Percentiles rank a stretch among this genome's conserved stretches.
These are phyloP conservation scores for Volucella inflata DNA, from an alignment of 2,888 invertebrate genomes.

Conservation along the genomic window DNA sequence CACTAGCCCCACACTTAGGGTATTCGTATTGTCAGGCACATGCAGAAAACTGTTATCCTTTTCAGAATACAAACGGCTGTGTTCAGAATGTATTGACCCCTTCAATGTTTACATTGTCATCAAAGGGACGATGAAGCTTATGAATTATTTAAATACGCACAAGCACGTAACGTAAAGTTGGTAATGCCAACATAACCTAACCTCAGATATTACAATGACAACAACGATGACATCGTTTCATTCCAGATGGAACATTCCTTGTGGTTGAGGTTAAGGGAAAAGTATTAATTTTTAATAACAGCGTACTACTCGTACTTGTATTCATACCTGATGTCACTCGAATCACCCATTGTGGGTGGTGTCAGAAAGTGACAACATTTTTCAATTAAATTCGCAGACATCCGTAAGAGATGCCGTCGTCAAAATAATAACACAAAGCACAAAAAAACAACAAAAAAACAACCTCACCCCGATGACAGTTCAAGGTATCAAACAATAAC, in stretches of 20 bases:
- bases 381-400: slow-evolving; percentile 59
- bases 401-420: slow-evolving; percentile 9
- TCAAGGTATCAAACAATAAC: slow-evolving; percentile 21
- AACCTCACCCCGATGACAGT: slow-evolving; percentile 9
- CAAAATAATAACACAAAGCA: slow-evolving; percentile 21
- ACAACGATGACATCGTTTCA: slow-evolving; percentile 3
- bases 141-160: slow-evolving; percentile 44
- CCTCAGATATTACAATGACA: slow-evolving; percentile 44
- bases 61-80: slow-evolving; percentile 45
- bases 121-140: slow-evolving; percentile 25
- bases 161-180: slow-evolving; percentile 11
- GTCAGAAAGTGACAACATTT: slow-evolving; percentile 58
- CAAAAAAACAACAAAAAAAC: no score
- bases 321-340: slow-evolving; percentile 6
- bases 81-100: slow-evolving; percentile 59
- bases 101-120: slow-evolving; percentile 64
- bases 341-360: slow-evolving; percentile 29
- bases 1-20: slow-evolving; percentile 1
- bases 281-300: slow-evolving; percentile 49
- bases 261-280: slow-evolving; percentile 50
- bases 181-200: slow-evolving; percentile 32
- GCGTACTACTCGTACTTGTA: no score
- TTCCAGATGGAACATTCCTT: slow-evolving; percentile 2
- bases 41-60: slow-evolving; percentile 25
- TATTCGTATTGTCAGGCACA: not conserved